Evolutionary conservation across 2,113 vertebrate genomes (phyloP).

Genomic region (Otolemur garnettii): DNA sequence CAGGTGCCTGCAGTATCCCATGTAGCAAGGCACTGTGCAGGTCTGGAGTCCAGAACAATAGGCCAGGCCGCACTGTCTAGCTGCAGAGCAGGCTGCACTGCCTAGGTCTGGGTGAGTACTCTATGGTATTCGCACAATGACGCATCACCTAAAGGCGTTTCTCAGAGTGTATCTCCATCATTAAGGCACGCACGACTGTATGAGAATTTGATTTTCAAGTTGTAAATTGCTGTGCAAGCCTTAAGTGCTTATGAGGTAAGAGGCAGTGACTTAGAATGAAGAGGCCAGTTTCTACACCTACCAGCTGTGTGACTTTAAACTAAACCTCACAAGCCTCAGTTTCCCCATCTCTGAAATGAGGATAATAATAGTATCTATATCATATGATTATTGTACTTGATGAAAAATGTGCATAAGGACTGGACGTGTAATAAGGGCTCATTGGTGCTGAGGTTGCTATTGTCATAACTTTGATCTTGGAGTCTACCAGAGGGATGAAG

Average conservation of each 20-base stretch:
- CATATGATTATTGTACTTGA: not conserved
- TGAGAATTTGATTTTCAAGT: not conserved
- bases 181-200: not conserved
- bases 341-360: not conserved
- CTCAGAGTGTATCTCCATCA: not conserved
- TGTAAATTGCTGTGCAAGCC: not conserved
- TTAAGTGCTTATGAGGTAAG: not conserved
- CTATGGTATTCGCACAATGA: not conserved
- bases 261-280: not conserved
- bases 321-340: not conserved
- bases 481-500: not conserved
- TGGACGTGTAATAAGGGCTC: not conserved
- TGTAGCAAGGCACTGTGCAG: not conserved
- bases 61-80: not conserved
- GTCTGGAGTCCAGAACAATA: not conserved
- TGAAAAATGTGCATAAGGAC: not conserved
- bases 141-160: not conserved
- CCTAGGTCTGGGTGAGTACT: not conserved
- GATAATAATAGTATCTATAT: too few relatives aligned
- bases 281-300: not conserved
- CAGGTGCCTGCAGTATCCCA: accelerated
- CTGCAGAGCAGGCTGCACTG: not conserved
- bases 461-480: not conserved
- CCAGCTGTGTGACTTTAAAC: not conserved
- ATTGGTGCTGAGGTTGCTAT: not conserved